Evolutionary conservation across 2,113 vertebrate species (phyloP).

Genomic region (Tragulus kanchil): DNA sequence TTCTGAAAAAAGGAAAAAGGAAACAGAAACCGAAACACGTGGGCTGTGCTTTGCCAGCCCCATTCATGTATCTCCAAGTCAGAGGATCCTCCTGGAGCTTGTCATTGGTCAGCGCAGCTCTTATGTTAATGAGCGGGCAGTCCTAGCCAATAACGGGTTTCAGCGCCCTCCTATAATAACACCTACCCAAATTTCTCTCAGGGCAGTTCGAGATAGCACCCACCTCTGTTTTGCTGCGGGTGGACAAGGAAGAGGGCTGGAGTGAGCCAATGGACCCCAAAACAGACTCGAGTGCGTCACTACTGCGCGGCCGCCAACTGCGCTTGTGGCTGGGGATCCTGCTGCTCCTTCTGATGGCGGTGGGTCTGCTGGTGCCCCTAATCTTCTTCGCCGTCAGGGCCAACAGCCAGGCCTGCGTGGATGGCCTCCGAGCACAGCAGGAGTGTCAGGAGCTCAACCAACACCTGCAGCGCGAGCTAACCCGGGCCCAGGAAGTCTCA

Average conservation of each 20-base stretch:
- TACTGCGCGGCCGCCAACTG: rapidly evolving
- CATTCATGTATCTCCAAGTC: too few species aligned
- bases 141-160: background rate
- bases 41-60: rapidly evolving
- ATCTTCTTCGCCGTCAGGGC: rapidly evolving
- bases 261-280: too few species aligned
- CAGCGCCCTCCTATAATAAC: too few species aligned
- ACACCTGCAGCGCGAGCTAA: background rate
- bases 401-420: background rate
- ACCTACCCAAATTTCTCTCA: rapidly evolving
- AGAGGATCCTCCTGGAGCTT: rapidly evolving
- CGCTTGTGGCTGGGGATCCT: rapidly evolving
- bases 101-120: background rate
- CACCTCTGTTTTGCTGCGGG: background rate
- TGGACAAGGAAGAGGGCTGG: background rate
- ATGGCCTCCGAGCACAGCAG: background rate
- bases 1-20: background rate
- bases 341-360: rapidly evolving
- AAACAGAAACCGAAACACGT: conserved; percentile 26
- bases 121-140: background rate
- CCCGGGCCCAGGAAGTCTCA: background rate
- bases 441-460: background rate
- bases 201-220: background rate
- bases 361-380: rapidly evolving
- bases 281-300: rapidly evolving